A percentile compares a stretch with the other conserved stretches of the same genome.
These are phyloP conservation scores for Gavia stellata DNA, from an alignment of 2,113 vertebrate species.

Conservation along the genomic window DNA sequence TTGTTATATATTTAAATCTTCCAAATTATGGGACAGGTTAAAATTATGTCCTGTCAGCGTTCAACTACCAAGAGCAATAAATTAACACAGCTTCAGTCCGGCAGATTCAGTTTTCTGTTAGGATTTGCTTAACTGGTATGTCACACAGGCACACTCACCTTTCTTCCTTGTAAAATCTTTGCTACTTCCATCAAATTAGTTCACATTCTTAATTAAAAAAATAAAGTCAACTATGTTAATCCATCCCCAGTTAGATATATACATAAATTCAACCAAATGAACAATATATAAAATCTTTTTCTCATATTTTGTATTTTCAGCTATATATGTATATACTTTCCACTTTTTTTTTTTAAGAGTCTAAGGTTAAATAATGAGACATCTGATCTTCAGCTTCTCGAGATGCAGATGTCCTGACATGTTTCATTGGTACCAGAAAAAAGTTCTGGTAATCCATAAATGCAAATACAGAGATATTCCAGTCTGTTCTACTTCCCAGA, in stretches of 20 bases:
- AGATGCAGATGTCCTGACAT: neutral
- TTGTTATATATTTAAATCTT: neutral
- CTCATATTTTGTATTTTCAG: neutral
- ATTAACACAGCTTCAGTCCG: neutral
- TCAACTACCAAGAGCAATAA: neutral
- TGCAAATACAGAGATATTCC: neutral
- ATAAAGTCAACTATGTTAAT: neutral
- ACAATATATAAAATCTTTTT: neutral
- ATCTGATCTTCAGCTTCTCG: neutral
- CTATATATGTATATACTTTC: neutral
- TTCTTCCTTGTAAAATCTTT: neutral
- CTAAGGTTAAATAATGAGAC: neutral
- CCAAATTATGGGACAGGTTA: neutral
- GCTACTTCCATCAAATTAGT: neutral
- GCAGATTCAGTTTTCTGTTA: neutral
- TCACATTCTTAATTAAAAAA: neutral
- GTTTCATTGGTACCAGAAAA: neutral
- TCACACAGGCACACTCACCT: neutral
- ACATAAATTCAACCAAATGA: neutral
- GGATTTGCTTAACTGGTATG: neutral
- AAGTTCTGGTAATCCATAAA: neutral
- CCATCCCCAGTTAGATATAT: neutral
- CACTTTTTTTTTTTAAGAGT: neutral
- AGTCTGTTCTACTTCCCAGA: neutral
- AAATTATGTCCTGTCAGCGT: neutral